A percentile compares a stretch with the other conserved stretches of the same genome.
Conservation (phyloP, 2,113 vertebrate genomes). For the Pomatorhinus ruficollis region DNA sequence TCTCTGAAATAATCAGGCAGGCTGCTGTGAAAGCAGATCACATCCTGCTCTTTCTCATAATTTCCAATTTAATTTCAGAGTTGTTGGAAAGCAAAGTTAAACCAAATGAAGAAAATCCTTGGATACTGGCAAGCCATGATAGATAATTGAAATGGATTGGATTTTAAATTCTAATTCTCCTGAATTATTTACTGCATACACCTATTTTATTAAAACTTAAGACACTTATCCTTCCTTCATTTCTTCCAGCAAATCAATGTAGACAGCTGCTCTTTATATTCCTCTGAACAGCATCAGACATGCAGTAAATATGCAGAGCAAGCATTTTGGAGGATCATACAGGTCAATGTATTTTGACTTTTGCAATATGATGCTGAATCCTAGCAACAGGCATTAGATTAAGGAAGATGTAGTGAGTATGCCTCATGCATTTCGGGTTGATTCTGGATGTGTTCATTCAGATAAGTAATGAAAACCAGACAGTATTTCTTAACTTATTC, state of each 20-base stretch:
- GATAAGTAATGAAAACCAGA: neutral
- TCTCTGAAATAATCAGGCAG: neutral
- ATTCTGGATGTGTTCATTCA: neutral
- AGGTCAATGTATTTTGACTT: neutral
- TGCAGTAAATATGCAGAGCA: neutral
- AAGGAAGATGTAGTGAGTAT: neutral
- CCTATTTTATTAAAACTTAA: neutral
- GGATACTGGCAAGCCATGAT: neutral
- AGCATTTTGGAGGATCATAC: neutral
- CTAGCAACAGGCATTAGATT: neutral
- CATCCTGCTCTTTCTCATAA: neutral
- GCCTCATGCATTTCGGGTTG: neutral
- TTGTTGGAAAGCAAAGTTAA: neutral
- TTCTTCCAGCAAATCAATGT: neutral
- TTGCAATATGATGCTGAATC: neutral
- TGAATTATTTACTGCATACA: neutral
- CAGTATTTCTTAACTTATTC: constrained; percentile 18
- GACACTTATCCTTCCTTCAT: neutral
- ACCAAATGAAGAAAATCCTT: neutral
- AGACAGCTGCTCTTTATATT: neutral
- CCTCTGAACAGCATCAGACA: neutral
- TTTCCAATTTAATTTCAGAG: neutral
- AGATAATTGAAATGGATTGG: neutral
- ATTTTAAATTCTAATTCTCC: neutral
- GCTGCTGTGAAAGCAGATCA: neutral